Conservation (phyloP, 2,797 vertebrate genomes). For the Takifugu rubripes region DNA sequence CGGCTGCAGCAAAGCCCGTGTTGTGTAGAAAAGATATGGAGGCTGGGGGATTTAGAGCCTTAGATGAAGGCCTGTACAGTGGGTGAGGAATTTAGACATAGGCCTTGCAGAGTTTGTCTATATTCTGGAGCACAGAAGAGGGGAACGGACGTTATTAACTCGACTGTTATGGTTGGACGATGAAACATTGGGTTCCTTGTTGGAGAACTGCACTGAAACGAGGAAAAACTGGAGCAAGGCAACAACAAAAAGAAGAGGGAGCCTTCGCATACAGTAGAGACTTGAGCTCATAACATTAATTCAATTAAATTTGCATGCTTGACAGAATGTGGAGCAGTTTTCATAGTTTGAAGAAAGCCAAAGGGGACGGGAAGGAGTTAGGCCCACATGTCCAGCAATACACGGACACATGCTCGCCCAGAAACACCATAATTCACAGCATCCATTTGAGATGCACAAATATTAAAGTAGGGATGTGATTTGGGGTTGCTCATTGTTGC, state of each 20-base stretch:
- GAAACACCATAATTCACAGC: slow-evolving; percentile 38
- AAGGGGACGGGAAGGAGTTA: slow-evolving; percentile 77
- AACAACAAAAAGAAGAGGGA: slow-evolving; percentile 57
- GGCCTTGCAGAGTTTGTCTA: slow-evolving; percentile 49
- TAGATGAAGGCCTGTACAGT: slow-evolving; percentile 51
- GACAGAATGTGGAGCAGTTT: slow-evolving; percentile 80
- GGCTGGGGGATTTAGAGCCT: slow-evolving; percentile 58
- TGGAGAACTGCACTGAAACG: slow-evolving; percentile 42
- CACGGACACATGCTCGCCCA: slow-evolving; percentile 35
- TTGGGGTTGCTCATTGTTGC: slow-evolving; percentile 84
- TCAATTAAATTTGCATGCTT: slow-evolving; percentile 87
- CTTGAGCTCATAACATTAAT: slow-evolving; percentile 87
- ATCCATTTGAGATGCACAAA: slow-evolving; percentile 45
- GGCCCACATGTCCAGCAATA: slow-evolving; percentile 51
- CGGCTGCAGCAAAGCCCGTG: slow-evolving; percentile 38
- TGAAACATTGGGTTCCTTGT: slow-evolving; percentile 50
- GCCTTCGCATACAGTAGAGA: slow-evolving; percentile 79
- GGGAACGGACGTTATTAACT: slow-evolving; percentile 62
- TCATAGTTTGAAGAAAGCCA: slow-evolving; percentile 72
- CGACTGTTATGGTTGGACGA: slow-evolving; percentile 71
- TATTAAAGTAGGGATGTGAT: slow-evolving; percentile 68
- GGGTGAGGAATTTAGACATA: slow-evolving; percentile 56
- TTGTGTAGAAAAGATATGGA: slow-evolving; percentile 47
- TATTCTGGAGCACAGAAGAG: slow-evolving; percentile 55
- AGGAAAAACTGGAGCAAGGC: slow-evolving; percentile 19